Conservation (phyloP, 2,113 vertebrate species). For the Pteropus alecto region DNA sequence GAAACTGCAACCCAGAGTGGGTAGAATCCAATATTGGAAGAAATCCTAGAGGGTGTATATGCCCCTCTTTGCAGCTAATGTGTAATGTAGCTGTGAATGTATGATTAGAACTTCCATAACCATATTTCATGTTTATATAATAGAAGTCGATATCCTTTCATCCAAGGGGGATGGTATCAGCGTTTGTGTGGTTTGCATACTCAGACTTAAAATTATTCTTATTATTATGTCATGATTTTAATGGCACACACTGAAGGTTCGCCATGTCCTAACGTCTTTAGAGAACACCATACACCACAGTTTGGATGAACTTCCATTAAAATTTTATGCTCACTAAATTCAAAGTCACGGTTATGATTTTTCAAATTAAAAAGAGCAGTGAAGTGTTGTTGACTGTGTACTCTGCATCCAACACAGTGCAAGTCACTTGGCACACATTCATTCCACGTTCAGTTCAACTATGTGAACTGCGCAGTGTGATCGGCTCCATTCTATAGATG, state of each 20-base stretch:
- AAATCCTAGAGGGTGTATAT: neutral
- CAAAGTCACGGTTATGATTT: neutral
- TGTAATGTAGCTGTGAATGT: neutral
- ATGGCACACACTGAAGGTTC: neutral
- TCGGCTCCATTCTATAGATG: neutral
- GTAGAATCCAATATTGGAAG: neutral
- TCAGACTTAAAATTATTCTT: neutral
- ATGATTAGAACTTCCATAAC: neutral
- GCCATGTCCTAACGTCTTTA: neutral
- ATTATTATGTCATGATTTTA: neutral
- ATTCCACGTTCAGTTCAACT: neutral
- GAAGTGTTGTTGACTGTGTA: too few relatives aligned
- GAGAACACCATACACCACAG: neutral
- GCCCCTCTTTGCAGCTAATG: neutral
- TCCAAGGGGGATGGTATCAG: neutral
- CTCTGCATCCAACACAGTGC: neutral
- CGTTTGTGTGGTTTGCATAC: neutral
- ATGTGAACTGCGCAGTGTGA: neutral
- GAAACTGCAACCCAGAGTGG: neutral
- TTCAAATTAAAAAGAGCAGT: neutral
- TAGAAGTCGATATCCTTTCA: neutral
- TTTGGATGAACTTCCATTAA: neutral
- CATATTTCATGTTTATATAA: neutral
- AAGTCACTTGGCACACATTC: neutral
- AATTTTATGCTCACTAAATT: neutral